These are phyloP conservation scores for Chrysodeixis includens DNA, from an alignment of 2,888 invertebrate genomes.

Conservation along the genomic window DNA sequence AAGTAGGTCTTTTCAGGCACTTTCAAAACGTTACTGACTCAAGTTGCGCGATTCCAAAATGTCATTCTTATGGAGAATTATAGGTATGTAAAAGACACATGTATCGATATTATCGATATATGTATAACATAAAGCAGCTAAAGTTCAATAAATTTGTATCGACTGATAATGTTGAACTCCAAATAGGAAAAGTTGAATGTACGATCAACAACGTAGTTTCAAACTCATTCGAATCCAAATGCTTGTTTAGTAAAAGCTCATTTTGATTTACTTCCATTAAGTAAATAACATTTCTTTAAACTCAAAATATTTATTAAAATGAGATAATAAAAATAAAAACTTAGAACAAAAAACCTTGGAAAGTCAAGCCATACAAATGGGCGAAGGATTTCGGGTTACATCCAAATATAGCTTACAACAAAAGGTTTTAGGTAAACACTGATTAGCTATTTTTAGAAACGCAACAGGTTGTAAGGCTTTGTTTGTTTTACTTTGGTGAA, in stretches of 20 bases:
- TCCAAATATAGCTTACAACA: neutral
- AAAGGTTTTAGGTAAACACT: neutral
- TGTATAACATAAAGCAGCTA: neutral
- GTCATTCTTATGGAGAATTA: too few species aligned
- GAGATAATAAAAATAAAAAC: neutral
- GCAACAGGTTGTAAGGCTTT: neutral
- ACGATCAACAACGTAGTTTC: neutral
- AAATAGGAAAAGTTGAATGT: constrained; percentile 2
- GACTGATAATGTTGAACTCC: neutral
- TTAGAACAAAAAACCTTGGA: neutral
- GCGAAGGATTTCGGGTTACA: neutral
- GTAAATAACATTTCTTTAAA: neutral
- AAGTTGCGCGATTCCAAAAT: too few species aligned
- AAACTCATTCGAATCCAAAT: neutral
- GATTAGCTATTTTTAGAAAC: neutral
- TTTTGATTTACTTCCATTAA: neutral
- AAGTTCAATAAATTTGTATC: neutral
- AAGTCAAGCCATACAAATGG: neutral
- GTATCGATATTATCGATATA: neutral
- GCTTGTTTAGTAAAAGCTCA: neutral
- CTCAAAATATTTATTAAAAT: neutral
- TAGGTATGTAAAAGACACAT: too few species aligned
- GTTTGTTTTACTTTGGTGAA: neutral
- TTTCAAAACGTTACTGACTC: too few species aligned
- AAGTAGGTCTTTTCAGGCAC: too few species aligned